Percentiles rank a stretch among this genome's conserved stretches.
Evolutionary conservation across 1,140 invertebrate genomes (phyloP).

Genomic region (Thaumatotibia leucotreta): DNA sequence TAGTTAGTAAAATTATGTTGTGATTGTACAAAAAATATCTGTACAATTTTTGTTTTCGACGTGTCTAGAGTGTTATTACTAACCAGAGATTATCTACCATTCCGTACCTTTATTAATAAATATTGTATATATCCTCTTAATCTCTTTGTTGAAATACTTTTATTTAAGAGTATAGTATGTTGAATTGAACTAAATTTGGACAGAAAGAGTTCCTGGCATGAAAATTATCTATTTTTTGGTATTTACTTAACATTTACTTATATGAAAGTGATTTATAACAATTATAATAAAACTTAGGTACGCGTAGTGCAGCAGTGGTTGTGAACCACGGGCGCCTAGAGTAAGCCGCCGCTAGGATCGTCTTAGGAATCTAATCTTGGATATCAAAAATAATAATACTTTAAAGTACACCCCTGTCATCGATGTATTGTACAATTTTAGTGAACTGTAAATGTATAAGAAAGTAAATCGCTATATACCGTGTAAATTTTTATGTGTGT

Average conservation of each 20-base stretch:
- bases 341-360: conserved; percentile 14
- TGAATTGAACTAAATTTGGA: conserved; percentile 9
- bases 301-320: conserved; percentile 34
- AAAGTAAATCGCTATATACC: conserved; percentile 53
- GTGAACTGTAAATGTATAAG: conserved; percentile 63
- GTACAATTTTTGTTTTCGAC: conserved; percentile 10
- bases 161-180: conserved; percentile 7
- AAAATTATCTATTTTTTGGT: conserved; percentile 12
- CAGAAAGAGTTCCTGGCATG: conserved; percentile 3
- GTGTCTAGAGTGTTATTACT: conserved; percentile 14
- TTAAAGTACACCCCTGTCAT: conserved; percentile 50
- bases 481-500: conserved; percentile 70
- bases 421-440: conserved; percentile 68
- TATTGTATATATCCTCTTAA: conserved; percentile 14
- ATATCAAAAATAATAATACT: conserved; percentile 29
- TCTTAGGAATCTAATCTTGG: conserved; percentile 31
- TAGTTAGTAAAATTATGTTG: conserved; percentile 14
- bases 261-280: conserved; percentile 24
- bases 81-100: conserved; percentile 31
- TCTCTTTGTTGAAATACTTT: conserved; percentile 13
- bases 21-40: conserved; percentile 6
- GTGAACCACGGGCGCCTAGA: conserved; percentile 43
- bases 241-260: conserved; percentile 2
- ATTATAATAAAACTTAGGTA: conserved; percentile 15
- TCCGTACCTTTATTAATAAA: conserved; percentile 25